Base-by-base conservation (phyloP, 2,797 vertebrate species). In the Poecilia picta region DNA sequence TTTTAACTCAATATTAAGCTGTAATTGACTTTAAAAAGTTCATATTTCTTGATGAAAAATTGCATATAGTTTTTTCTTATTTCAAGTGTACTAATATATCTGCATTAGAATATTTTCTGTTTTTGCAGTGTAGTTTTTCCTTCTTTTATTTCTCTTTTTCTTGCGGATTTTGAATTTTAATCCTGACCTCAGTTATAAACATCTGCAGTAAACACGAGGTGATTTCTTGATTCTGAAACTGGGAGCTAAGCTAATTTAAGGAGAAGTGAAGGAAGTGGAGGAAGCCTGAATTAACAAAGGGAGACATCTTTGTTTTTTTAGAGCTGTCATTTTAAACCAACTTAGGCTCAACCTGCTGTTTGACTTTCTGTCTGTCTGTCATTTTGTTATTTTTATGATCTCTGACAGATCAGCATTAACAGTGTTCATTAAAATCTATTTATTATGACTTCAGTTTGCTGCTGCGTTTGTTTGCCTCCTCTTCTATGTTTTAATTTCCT, bases 391-490 rank as follows among this genome's bases (percentile, higher is more conserved):
- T 70, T 77, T 53, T 76, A 62, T 55, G 73, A 55, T 75, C 70
- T 72, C 49, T 53, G 72, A 25, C 72, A 73, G 72, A 53, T 73
- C 51, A 74, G 73, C 46, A 57, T 43, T 70, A 70, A 74, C 73
- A 74, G 36, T 74, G 73, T 74, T 74, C 36, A 74, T 74, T 74
- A 74, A 74, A 74, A 74, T 74, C 53, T 57, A 55, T 43, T 39
- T 74, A 55, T 74, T 55, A 43, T 59, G 39, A 74, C 36, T 74
- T 55, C 73, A n/a, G 8, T 74, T 55, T 41, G 41, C 36, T 16
- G 33, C 28, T 12, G 47, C 33, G 13, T 51, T 51, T 73, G 31
- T 73, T 73, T 49, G 16, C 16, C 7, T 72, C 16, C 16, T 12
- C 47, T 25, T 36, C 39, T 73, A 25, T 53, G 23, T 57, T 55